Conservation (phyloP, 2,797 vertebrate genomes). For the Megalops cyprinoides region DNA sequence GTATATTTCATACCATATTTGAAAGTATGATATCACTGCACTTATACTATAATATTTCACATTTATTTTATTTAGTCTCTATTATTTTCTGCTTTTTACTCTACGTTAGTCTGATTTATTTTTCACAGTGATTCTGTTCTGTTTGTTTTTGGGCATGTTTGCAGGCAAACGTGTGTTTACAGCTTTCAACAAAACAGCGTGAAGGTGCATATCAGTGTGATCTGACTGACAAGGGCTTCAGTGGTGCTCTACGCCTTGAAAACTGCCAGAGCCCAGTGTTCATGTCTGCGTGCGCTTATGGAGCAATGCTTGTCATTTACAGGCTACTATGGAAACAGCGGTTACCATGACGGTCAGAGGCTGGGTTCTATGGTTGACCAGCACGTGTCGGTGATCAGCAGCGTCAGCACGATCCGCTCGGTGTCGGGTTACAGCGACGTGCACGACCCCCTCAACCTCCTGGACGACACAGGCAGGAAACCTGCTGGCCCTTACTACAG, state of each 20-base stretch:
- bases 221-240: no score
- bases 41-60: background rate
- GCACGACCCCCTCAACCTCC: slow-evolving; percentile 92
- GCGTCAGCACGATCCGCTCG: slow-evolving; percentile 81
- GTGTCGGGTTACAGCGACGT: slow-evolving; percentile 82
- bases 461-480: slow-evolving; percentile 86
- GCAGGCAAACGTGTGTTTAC: background rate
- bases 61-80: background rate
- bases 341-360: slow-evolving; percentile 84
- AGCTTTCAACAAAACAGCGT: background rate
- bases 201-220: no score
- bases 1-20: no score
- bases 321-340: slow-evolving; percentile 87
- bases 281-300: no score
- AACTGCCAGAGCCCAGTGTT: no score
- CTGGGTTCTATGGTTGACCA: slow-evolving; percentile 91
- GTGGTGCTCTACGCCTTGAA: no score
- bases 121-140: background rate
- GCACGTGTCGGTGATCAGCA: slow-evolving; percentile 98
- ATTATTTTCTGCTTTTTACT: background rate
- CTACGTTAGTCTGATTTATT: background rate
- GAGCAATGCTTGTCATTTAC: slow-evolving; percentile 34
- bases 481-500: slow-evolving; percentile 74
- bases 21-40: no score
- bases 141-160: background rate